Evolutionary conservation across 1,140 invertebrate genomes (phyloP), one percentile per base, ranked within the genome.

Genomic region (Heliothis virescens): DNA sequence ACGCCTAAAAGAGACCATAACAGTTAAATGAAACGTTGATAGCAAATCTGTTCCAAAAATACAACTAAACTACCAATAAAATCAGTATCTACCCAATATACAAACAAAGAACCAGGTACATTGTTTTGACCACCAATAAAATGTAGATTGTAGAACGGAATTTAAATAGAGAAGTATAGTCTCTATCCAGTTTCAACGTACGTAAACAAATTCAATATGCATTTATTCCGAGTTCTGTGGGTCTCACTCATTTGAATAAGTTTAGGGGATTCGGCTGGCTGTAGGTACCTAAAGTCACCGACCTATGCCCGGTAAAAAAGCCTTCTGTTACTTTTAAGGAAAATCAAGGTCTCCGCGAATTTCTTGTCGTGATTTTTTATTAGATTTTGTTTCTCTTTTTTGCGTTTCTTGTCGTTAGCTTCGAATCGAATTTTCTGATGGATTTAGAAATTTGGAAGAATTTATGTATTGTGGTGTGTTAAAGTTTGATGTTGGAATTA

Each of bases 121-220:
- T 76, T 48, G 41, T 52, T 34, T 10, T 10, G 65, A 48, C 75
- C 53, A 59, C 29, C 82, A 89, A 89, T 89, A 89, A 90, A 86
- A 89, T 87, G 87, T 83, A 90, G 84, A 88, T 91, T 83, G 81
- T 85, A 79, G 79, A 79, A 83, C 57, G 63, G 71, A 87, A 87
- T 86, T 89, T 89, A 89, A 91, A 89, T 89, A 84, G 62, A 83
- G 84, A 83, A 85, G 84, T 89, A 86, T 90, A 82, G 84, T 88
- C 84, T 84, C 82, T 76, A 81, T 89, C 83, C 86, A 73, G 82
- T 87, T 90, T 87, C 82, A 84, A 88, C 85, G 81, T 84, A 88
- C 87, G 87, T 89, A 91, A 91, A 89, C 89, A 89, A 89, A 90
- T 90, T 90, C 89, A 91, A 89, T 91, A 91, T 91, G 89, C 86